Conservation (phyloP, 2,888 invertebrate genomes). For the Temnothorax ravouxi region DNA sequence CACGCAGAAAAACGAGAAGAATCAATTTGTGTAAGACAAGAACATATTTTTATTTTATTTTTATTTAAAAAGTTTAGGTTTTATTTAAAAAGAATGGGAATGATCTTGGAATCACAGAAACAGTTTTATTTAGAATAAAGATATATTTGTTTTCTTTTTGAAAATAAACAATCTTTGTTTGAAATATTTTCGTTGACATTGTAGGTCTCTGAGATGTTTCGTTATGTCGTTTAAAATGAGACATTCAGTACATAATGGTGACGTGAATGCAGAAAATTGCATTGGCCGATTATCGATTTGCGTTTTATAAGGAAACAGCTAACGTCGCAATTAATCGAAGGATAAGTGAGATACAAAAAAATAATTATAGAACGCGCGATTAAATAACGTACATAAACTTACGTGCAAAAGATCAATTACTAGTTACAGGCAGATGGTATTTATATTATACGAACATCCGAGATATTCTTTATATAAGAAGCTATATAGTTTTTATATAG, state of each 20-base stretch:
- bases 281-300: not conserved
- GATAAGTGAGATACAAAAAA: not conserved
- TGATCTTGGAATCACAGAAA: not conserved
- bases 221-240: constrained; percentile 8
- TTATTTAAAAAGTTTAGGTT: not conserved
- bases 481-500: not conserved
- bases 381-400: not conserved
- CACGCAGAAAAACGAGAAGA: not conserved
- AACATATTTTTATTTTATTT: not conserved
- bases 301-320: not conserved
- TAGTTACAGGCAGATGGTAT: not conserved
- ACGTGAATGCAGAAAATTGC: not conserved
- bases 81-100: not conserved
- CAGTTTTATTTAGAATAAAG: not conserved
- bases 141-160: not conserved
- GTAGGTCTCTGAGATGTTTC: not conserved
- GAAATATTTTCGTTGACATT: constrained; percentile 5
- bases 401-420: not conserved
- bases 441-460: not conserved
- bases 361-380: not conserved
- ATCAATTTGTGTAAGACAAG: not conserved
- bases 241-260: not conserved
- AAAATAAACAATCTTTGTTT: not conserved
- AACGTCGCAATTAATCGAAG: constrained; percentile 16
- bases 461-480: not conserved